Evolutionary conservation across 2,888 invertebrate genomes (phyloP).

Genomic region (Rhodophaea formosa): DNA sequence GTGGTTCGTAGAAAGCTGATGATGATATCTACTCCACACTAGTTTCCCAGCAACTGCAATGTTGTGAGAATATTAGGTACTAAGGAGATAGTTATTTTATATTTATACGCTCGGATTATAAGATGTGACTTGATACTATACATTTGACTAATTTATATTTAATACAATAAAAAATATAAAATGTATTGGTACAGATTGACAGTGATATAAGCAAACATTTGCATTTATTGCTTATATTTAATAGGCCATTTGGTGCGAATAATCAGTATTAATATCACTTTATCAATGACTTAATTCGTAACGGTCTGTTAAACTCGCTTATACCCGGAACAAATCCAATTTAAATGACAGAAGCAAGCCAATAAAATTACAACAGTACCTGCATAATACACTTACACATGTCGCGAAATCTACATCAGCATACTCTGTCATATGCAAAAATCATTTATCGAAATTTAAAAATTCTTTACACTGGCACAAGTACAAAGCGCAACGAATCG

Average conservation of each 20-base stretch:
- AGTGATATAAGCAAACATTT: slow-evolving; percentile 28
- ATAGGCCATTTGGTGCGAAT: slow-evolving; percentile 46
- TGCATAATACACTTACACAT: slow-evolving; percentile 55
- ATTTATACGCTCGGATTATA: too few species aligned
- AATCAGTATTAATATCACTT: slow-evolving; percentile 59
- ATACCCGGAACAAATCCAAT: slow-evolving; percentile 53
- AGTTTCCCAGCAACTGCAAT: too few species aligned
- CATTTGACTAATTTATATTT: too few species aligned
- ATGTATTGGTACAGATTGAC: background rate
- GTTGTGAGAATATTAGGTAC: too few species aligned
- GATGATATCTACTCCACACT: too few species aligned
- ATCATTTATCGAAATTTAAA: slow-evolving; percentile 76
- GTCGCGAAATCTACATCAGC: slow-evolving; percentile 64
- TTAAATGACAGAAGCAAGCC: slow-evolving; percentile 57
- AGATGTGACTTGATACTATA: too few species aligned
- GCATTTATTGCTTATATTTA: slow-evolving; percentile 41
- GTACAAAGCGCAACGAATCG: slow-evolving; percentile 64
- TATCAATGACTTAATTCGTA: slow-evolving; percentile 59
- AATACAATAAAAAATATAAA: too few species aligned
- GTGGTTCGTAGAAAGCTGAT: too few species aligned
- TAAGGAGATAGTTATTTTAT: too few species aligned
- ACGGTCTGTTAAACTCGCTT: slow-evolving; percentile 68
- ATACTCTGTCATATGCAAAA: slow-evolving; percentile 74
- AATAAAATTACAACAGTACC: slow-evolving; percentile 58
- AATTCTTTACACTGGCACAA: slow-evolving; percentile 67